phyloP scores from a whole-genome alignment of 1,140 invertebrate species.

The Drosophila sucinea region DNA sequence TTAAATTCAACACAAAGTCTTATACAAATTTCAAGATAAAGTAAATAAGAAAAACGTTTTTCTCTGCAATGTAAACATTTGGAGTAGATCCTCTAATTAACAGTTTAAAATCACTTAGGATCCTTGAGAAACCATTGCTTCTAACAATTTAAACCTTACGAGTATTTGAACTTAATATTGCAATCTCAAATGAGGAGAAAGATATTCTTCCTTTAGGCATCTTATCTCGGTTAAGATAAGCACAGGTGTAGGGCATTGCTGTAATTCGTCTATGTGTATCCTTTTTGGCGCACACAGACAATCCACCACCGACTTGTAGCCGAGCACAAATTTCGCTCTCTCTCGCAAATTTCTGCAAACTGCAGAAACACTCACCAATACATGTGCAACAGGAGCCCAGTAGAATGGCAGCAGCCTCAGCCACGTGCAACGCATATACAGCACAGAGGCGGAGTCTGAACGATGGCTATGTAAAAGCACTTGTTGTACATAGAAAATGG shows the following conservation, averaged over 20 bases:
- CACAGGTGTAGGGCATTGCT: slow-evolving; percentile 53
- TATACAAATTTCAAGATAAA: too few relatives aligned
- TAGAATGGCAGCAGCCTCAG: slow-evolving; percentile 36
- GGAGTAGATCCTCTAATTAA: too few relatives aligned
- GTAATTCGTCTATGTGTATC: slow-evolving; percentile 30
- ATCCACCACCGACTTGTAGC: slow-evolving; percentile 57
- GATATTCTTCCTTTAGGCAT: too few relatives aligned
- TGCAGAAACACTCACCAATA: slow-evolving; percentile 62
- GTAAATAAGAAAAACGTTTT: too few relatives aligned
- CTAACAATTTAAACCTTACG: too few relatives aligned
- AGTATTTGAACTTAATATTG: too few relatives aligned
- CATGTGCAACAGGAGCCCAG: slow-evolving; percentile 49
- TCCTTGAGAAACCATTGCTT: too few relatives aligned
- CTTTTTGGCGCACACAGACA: slow-evolving; percentile 7
- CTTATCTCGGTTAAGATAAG: too few relatives aligned
- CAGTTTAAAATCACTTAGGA: too few relatives aligned
- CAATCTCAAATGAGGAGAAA: too few relatives aligned
- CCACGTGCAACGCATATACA: slow-evolving; percentile 49
- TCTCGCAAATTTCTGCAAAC: slow-evolving; percentile 44
- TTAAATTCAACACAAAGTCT: too few relatives aligned
- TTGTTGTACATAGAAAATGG: slow-evolving; percentile 26
- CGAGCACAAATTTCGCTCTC: slow-evolving; percentile 26
- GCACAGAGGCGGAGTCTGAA: slow-evolving; percentile 75
- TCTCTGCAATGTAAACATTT: too few relatives aligned
- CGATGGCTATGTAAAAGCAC: slow-evolving; percentile 35